These are phyloP conservation scores for Deroplatys truncata DNA, from an alignment of 2,888 invertebrate species.

Conservation along the genomic window DNA sequence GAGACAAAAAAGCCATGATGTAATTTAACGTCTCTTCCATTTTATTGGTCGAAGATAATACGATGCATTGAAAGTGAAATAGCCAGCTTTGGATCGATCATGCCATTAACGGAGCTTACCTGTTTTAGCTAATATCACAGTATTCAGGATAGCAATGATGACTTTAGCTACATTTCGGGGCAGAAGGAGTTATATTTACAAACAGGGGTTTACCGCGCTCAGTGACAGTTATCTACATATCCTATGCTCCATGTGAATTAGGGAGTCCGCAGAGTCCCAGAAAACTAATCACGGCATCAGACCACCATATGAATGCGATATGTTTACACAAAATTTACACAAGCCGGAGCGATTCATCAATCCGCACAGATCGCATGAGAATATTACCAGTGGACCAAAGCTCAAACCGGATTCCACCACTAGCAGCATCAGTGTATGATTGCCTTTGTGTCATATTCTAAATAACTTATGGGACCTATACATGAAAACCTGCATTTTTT, in stretches of 20 bases:
- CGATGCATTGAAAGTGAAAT: too few relatives aligned
- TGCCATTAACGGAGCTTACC: too few relatives aligned
- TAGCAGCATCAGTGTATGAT: neutral
- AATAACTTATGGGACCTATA: conserved; percentile 8
- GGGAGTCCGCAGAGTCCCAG: neutral
- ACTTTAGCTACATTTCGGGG: too few relatives aligned
- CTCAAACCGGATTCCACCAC: conserved; percentile 1
- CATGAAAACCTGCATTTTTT: neutral
- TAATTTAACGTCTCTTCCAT: too few relatives aligned
- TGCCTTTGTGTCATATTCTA: conserved; percentile 9
- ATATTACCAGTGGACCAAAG: neutral
- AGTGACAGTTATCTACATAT: too few relatives aligned
- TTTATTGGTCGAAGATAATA: too few relatives aligned
- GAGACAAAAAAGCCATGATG: too few relatives aligned
- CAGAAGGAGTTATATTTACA: too few relatives aligned
- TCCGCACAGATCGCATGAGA: neutral
- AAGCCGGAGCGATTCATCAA: neutral
- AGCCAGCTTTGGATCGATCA: too few relatives aligned
- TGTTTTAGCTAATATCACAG: too few relatives aligned
- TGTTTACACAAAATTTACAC: neutral
- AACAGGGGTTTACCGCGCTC: too few relatives aligned
- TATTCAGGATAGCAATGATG: too few relatives aligned
- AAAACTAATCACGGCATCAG: neutral
- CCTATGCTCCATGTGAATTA: neutral
- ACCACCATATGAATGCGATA: neutral